Base-by-base conservation (phyloP, 2,888 invertebrate species). In the Sinelater perroti region DNA sequence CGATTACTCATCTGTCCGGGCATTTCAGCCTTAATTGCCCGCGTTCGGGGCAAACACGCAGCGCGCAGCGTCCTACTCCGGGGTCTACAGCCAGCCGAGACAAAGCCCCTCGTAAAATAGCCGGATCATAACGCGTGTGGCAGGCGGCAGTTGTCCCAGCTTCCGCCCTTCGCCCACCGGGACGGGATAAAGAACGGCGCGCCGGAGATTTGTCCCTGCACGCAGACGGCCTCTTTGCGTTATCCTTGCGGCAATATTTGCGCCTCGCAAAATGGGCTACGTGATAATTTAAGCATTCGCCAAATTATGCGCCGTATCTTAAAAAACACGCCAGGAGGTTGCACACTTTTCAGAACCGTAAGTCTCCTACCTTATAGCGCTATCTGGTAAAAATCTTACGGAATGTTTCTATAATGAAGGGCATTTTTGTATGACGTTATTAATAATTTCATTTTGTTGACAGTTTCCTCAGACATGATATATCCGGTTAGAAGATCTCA, bases 11-110 rank as follows among this genome's bases (percentile, higher is more conserved):
- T 54, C 56, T 64, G 62, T 62, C 63, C 62, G 60, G 63, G 62
- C 63, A 69, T 62, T 69, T 69, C 47, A 62, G 63, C 62, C 63
- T 63, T 60, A 69, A 69, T 70, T 68, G 66, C 67, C 62, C 60
- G 64, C 63, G 62, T 56, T 67, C 59, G 11, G n/a, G n/a, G n/a
- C n/a, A n/a, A n/a, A n/a, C n/a, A n/a, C n/a, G n/a, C n/a, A n/a
- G n/a, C n/a, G n/a, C n/a, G n/a, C n/a, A n/a, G n/a, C n/a, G n/a
- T n/a, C n/a, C n/a, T n/a, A n/a, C n/a, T n/a, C n/a, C n/a, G n/a
- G n/a, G n/a, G n/a, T n/a, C n/a, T n/a, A n/a, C n/a, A n/a, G n/a
- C n/a, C 35, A 44, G 47, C 52, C 31, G 50, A 63, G 56, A 55
- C 57, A 58, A 61, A 47, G 51, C 49, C 30, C 45, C 42, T 56